Conservation (phyloP, 2,113 vertebrate species). For the Pimephales promelas region DNA sequence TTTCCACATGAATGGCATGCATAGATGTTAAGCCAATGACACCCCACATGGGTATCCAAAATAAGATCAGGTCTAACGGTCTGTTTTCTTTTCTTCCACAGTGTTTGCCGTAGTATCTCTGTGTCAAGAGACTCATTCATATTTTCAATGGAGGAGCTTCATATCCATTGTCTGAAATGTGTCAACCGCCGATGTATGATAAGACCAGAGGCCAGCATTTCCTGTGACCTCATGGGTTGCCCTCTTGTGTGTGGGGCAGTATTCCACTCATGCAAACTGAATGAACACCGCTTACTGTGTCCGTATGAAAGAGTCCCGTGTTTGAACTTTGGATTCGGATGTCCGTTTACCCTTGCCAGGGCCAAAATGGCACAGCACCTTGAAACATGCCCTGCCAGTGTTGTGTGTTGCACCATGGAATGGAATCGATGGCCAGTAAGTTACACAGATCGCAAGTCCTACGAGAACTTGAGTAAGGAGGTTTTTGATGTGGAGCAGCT, state of each 20-base stretch:
- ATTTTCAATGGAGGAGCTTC: constrained; percentile 85
- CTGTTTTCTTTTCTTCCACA: constrained; percentile 57
- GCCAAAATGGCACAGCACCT: constrained; percentile 94
- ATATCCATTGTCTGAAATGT: constrained; percentile 92
- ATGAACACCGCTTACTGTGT: constrained; percentile 91
- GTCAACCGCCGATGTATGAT: constrained; percentile 94
- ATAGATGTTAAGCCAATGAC: constrained; percentile 11
- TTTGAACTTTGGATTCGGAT: constrained; percentile 91
- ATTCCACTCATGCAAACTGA: constrained; percentile 92
- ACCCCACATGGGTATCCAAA: constrained; percentile 1
- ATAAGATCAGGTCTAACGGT: constrained; percentile 50
- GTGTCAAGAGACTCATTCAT: neutral
- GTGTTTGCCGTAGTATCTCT: constrained; percentile 56
- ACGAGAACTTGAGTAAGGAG: constrained; percentile 94
- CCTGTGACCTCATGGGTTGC: constrained; percentile 92
- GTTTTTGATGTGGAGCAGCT: constrained; percentile 95
- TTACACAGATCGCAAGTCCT: constrained; percentile 94
- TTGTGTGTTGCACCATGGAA: constrained; percentile 99
- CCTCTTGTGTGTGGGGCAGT: constrained; percentile 93
- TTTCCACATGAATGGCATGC: constrained; percentile 12
- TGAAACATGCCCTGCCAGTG: constrained; percentile 91
- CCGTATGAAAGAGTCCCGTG: constrained; percentile 94
- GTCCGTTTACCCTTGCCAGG: constrained; percentile 87
- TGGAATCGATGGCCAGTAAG: constrained; percentile 99
- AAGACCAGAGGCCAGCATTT: constrained; percentile 85